A percentile compares a stretch with the other conserved stretches of the same genome.
Evolutionary conservation across 2,888 invertebrate genomes (phyloP).

Genomic region (Brachyopa scutellaris): DNA sequence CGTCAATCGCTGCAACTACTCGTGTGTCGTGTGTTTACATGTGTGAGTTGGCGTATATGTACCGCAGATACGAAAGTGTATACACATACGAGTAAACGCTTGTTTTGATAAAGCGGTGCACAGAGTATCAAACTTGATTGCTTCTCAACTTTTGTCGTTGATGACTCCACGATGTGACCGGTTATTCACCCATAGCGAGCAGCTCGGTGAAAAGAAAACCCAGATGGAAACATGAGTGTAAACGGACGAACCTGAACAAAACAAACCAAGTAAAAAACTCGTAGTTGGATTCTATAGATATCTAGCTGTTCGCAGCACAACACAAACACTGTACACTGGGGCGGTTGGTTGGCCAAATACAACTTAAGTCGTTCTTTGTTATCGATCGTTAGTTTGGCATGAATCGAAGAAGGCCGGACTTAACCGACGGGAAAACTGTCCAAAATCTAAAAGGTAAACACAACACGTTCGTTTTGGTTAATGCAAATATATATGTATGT

Average conservation of each 20-base stretch:
- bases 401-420: conserved; percentile 37
- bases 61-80: too few relatives aligned
- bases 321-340: not conserved
- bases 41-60: too few relatives aligned
- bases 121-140: conserved; percentile 38
- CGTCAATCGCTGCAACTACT: not conserved
- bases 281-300: conserved; percentile 21
- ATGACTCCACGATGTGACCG: conserved; percentile 65
- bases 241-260: conserved; percentile 54
- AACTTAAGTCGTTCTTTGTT: conserved; percentile 52
- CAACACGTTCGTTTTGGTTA: conserved; percentile 26
- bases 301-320: not conserved
- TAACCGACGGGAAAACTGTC: conserved; percentile 45
- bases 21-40: not conserved
- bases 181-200: conserved; percentile 69
- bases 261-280: conserved; percentile 46
- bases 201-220: conserved; percentile 32
- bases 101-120: conserved; percentile 24
- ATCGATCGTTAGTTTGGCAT: conserved; percentile 21
- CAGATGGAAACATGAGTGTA: conserved; percentile 59
- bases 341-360: not conserved
- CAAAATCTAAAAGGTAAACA: conserved; percentile 44
- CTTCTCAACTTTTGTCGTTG: conserved; percentile 56
- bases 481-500: too few relatives aligned
- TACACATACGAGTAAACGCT: not conserved